These are phyloP conservation scores for Patella ulyssiponensis DNA, from an alignment of 2,888 invertebrate genomes.

Conservation along the genomic window DNA sequence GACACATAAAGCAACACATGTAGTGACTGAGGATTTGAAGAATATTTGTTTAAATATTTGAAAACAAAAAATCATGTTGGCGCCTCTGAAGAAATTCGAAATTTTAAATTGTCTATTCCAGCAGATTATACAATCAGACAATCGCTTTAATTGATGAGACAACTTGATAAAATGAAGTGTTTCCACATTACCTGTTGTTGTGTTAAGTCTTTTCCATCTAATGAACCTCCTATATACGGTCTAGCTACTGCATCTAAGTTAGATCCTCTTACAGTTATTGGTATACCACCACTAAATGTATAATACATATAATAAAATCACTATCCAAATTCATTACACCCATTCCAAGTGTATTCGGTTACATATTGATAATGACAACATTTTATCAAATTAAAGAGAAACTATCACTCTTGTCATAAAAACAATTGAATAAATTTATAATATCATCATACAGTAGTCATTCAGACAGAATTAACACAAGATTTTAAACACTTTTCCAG, in stretches of 20 bases:
- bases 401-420: too few species aligned
- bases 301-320: background rate
- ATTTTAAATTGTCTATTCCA: constrained; percentile 6
- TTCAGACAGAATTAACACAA: too few species aligned
- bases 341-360: too few species aligned
- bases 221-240: constrained; percentile 29
- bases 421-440: too few species aligned
- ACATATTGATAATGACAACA: too few species aligned
- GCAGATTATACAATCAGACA: background rate
- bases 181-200: background rate
- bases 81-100: constrained; percentile 15
- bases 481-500: background rate
- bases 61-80: background rate
- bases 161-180: background rate
- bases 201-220: background rate
- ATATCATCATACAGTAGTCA: too few species aligned
- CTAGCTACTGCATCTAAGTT: constrained; percentile 57
- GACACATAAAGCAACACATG: too few species aligned
- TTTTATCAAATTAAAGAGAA: too few species aligned
- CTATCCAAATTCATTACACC: too few species aligned
- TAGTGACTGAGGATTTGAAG: too few species aligned
- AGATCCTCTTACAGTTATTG: constrained; percentile 61
- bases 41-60: background rate
- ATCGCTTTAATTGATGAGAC: background rate
- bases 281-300: constrained; percentile 65